Evolutionary conservation across 2,113 vertebrate species (phyloP).

Genomic region (Phoenicopterus ruber): DNA sequence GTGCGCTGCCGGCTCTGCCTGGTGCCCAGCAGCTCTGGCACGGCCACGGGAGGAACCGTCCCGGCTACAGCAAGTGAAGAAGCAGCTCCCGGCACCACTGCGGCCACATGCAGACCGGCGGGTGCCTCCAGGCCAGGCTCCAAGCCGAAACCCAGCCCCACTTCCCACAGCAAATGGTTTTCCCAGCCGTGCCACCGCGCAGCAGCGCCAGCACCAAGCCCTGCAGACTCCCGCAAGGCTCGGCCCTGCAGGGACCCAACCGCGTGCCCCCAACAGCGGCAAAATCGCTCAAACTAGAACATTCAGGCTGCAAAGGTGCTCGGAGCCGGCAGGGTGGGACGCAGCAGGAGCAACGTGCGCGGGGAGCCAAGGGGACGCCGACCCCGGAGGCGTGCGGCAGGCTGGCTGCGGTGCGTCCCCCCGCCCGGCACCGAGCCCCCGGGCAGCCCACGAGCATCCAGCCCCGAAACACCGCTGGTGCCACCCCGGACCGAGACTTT

Average conservation of each 20-base stretch:
- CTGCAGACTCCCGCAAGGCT: background rate
- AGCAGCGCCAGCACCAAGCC: background rate
- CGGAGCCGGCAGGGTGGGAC: fast-evolving
- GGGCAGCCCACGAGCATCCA: background rate
- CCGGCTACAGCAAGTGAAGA: background rate
- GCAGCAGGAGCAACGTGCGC: fast-evolving
- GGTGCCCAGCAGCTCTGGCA: background rate
- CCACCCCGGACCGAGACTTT: constrained; percentile 70
- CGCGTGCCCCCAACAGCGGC: fast-evolving
- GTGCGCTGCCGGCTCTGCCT: background rate
- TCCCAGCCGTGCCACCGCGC: fast-evolving
- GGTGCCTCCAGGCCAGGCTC: background rate
- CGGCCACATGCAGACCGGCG: background rate
- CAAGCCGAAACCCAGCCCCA: background rate
- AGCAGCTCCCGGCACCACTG: background rate
- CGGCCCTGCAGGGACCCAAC: background rate
- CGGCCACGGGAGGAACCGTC: fast-evolving
- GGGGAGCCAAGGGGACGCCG: fast-evolving
- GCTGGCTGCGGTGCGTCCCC: background rate
- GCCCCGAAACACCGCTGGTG: background rate
- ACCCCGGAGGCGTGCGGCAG: fast-evolving
- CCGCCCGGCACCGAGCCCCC: background rate
- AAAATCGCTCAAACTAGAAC: fast-evolving
- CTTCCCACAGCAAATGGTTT: background rate
- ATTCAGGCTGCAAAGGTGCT: background rate